A percentile compares a stretch with the other conserved stretches of the same genome.
phyloP scores from a whole-genome alignment of 1,140 invertebrate species.

The Globodera rostochiensis region DNA sequence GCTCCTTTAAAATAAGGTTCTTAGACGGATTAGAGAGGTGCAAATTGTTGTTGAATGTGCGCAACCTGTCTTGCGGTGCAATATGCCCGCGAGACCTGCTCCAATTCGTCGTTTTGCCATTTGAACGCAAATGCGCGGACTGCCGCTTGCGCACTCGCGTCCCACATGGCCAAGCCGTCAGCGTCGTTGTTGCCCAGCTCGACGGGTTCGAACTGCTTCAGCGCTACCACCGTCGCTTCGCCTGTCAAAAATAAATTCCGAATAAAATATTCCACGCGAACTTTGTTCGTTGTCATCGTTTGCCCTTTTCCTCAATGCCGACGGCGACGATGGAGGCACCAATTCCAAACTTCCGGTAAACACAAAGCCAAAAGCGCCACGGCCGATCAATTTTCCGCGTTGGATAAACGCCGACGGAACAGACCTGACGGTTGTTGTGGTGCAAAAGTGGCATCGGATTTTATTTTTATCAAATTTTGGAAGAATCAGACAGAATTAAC shows the following conservation, averaged over 20 bases:
- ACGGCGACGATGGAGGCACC: not conserved
- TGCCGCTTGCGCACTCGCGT: conserved; percentile 73
- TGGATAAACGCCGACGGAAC: conserved; percentile 76
- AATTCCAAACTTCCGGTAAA: conserved; percentile 69
- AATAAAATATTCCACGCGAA: not conserved
- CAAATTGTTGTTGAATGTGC: not conserved
- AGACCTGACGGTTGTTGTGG: conserved; percentile 71
- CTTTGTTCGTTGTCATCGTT: not conserved
- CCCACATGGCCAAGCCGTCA: conserved; percentile 45
- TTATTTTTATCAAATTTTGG: too few relatives aligned
- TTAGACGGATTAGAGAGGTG: too few relatives aligned
- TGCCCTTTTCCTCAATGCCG: not conserved
- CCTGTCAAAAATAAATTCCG: not conserved
- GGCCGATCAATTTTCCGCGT: conserved; percentile 79
- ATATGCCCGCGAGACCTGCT: conserved; percentile 90
- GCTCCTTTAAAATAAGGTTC: conserved; percentile 26
- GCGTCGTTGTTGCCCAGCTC: conserved; percentile 71
- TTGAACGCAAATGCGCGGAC: conserved; percentile 76
- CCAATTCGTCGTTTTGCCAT: conserved; percentile 85
- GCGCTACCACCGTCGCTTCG: conserved; percentile 75
- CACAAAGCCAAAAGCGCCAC: conserved; percentile 95
- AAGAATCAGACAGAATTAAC: not conserved
- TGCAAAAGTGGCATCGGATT: conserved; percentile 53
- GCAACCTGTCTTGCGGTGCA: conserved; percentile 86
- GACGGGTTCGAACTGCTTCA: conserved; percentile 90